Evolutionary conservation across 2,888 invertebrate genomes (phyloP).

Genomic region (Dendrolimus pini): DNA sequence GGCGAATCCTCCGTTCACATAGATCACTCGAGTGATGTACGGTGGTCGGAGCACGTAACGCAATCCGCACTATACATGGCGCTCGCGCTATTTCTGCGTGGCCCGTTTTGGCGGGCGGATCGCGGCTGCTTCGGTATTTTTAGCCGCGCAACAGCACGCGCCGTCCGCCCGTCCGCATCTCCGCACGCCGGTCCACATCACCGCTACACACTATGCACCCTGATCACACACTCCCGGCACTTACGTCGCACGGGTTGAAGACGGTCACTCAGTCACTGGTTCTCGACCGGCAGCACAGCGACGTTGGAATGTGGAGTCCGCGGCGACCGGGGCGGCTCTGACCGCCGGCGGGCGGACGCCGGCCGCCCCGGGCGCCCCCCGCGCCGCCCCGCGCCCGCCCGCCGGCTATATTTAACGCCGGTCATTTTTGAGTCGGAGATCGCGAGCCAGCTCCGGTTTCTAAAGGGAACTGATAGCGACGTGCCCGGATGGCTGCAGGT

Average conservation of each 20-base stretch:
- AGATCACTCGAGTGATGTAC: slow-evolving; percentile 12
- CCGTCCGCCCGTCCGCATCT: slow-evolving; percentile 18
- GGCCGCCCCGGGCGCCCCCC: slow-evolving; percentile 21
- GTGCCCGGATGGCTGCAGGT: slow-evolving; percentile 29
- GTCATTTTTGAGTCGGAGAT: slow-evolving; percentile 61
- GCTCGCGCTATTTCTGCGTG: slow-evolving; percentile 34
- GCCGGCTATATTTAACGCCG: slow-evolving; percentile 57
- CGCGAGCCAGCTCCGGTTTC: slow-evolving; percentile 69
- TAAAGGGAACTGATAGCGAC: slow-evolving; percentile 31
- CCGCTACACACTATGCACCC: slow-evolving; percentile 40
- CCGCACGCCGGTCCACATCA: slow-evolving; percentile 9
- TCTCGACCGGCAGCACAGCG: slow-evolving; percentile 68
- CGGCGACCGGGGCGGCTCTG: slow-evolving; percentile 83
- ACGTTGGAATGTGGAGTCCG: slow-evolving; percentile 84
- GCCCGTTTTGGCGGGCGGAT: slow-evolving; percentile 37
- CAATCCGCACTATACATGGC: slow-evolving; percentile 66
- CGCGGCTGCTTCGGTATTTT: slow-evolving; percentile 44
- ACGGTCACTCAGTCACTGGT: slow-evolving; percentile 69
- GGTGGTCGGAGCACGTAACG: slow-evolving; percentile 37
- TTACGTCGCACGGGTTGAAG: slow-evolving; percentile 75
- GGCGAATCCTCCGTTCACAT: slow-evolving; percentile 11
- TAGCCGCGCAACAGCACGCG: slow-evolving; percentile 9
- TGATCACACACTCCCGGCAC: slow-evolving; percentile 54
- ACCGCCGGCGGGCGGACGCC: slow-evolving; percentile 33
- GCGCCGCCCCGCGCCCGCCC: slow-evolving; percentile 20